Evolutionary conservation across 2,113 vertebrate genomes (phyloP).

Genomic region (Leptobrachium ailaonicum): DNA sequence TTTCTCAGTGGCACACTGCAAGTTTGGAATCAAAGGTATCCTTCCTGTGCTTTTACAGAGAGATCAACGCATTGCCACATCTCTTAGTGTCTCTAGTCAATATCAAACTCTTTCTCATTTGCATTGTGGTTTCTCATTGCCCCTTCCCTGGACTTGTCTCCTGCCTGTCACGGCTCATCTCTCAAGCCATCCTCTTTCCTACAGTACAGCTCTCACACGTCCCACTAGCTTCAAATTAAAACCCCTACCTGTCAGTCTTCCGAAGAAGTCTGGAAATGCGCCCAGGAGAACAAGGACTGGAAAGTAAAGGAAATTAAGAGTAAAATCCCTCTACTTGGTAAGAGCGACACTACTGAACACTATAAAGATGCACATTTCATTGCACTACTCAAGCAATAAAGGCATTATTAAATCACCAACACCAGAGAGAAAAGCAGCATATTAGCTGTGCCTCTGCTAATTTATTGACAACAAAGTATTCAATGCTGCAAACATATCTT

Average conservation of each 20-base stretch:
- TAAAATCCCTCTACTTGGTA: background rate
- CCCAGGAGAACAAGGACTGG: conserved; percentile 16
- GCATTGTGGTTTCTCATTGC: conserved; percentile 39
- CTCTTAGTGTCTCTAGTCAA: conserved; percentile 34
- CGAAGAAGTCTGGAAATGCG: conserved; percentile 25
- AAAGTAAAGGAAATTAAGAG: conserved; percentile 23
- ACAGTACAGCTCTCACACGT: conserved; percentile 28
- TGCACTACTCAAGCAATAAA: background rate
- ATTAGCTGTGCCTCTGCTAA: too few species aligned
- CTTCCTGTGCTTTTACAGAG: conserved; percentile 6
- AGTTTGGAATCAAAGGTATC: conserved; percentile 34
- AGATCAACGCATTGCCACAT: conserved; percentile 28
- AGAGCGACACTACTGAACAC: background rate
- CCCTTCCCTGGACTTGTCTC: conserved; percentile 40
- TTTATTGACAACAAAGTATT: too few species aligned
- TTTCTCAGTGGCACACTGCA: conserved; percentile 5
- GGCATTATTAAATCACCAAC: too few species aligned
- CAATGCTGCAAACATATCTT: too few species aligned
- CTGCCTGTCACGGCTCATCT: conserved; percentile 41
- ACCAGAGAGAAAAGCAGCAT: too few species aligned
- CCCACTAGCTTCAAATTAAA: conserved; percentile 22
- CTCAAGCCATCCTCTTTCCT: conserved; percentile 29
- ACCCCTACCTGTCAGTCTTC: conserved; percentile 48
- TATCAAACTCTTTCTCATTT: conserved; percentile 41
- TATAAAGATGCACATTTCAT: background rate